Evolutionary conservation across 23 tunicate genomes (phyloP).

Genomic region (Trididemnum miniatum): DNA sequence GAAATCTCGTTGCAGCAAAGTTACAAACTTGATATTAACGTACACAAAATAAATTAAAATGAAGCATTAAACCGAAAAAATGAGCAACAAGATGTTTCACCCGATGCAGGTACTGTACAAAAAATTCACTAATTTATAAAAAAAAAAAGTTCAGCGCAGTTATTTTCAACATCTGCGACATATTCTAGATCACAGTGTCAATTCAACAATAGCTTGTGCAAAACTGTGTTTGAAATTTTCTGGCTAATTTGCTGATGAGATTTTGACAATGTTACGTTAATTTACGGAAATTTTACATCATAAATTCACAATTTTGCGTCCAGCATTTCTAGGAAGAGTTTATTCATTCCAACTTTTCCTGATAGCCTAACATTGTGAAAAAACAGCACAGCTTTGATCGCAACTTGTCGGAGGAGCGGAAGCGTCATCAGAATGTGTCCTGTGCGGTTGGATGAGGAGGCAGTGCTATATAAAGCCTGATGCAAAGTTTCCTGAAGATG

Average conservation of each 20-base stretch:
- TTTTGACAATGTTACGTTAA: no score
- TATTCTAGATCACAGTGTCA: not conserved
- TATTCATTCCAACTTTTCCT: conserved; percentile 72
- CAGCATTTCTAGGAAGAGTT: conserved; percentile 89
- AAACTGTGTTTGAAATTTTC: not conserved
- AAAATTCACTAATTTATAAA: no score
- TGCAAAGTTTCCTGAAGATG: conserved; percentile 62
- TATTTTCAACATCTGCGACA: no score
- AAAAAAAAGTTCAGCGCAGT: no score
- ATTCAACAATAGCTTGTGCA: not conserved
- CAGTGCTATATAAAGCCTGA: conserved; percentile 45
- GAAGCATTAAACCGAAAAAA: no score
- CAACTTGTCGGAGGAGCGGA: conserved; percentile 64
- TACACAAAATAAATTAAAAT: no score
- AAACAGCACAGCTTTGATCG: conserved; percentile 74
- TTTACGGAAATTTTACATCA: no score
- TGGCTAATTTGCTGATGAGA: no score
- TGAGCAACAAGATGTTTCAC: no score
- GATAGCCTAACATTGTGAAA: conserved; percentile 68
- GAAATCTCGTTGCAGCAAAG: not conserved
- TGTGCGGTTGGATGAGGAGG: conserved; percentile 45
- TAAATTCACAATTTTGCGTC: conserved; percentile 79
- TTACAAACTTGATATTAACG: no score
- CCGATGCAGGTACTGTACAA: no score
- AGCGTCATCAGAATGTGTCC: conserved; percentile 75